phyloP scores from a whole-genome alignment of 2,113 vertebrate species.

The Nymphicus hollandicus region DNA sequence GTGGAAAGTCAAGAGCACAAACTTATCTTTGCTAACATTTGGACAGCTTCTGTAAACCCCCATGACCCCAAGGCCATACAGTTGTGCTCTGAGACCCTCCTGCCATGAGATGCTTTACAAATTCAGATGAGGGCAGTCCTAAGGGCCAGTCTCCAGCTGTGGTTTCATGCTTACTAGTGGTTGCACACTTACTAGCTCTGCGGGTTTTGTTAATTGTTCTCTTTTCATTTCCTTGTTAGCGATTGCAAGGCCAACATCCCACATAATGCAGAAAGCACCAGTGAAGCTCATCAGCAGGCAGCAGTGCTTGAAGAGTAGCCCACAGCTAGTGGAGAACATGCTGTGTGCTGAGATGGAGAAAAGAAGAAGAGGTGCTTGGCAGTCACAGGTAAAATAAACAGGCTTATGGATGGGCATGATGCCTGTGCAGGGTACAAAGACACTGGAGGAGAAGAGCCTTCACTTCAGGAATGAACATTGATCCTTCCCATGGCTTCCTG shows the following conservation, averaged over 20 bases:
- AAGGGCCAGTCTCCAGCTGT: not conserved
- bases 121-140: not conserved
- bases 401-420: rapidly evolving
- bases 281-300: constrained; percentile 28
- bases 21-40: not conserved
- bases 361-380: not conserved
- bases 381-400: constrained; percentile 42
- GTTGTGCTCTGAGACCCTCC: not conserved
- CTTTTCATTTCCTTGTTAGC: not conserved
- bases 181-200: not conserved
- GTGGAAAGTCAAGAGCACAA: not conserved
- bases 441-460: not conserved
- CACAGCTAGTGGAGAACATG: not conserved
- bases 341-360: constrained; percentile 41
- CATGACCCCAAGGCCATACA: rapidly evolving
- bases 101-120: not conserved
- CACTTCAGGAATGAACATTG: rapidly evolving
- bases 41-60: not conserved
- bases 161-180: not conserved
- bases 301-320: not conserved
- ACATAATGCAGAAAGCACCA: not conserved
- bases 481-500: not conserved
- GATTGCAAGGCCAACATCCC: not conserved
- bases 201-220: not conserved
- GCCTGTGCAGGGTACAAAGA: not conserved